Evolutionary conservation across 2,113 vertebrate genomes (phyloP).

Genomic region (Protobothrops flavoviridis): DNA sequence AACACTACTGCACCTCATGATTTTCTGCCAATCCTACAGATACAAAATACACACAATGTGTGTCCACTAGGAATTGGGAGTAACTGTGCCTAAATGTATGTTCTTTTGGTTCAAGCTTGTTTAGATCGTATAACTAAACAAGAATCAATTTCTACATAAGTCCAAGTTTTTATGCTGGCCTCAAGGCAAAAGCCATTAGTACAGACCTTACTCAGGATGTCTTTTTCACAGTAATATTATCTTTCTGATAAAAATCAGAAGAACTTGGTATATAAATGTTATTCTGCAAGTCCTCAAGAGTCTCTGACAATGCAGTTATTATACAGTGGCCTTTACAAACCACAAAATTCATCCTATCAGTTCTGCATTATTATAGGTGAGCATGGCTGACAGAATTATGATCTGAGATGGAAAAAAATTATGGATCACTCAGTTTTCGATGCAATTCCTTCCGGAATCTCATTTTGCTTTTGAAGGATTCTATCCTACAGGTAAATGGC

Average conservation of each 20-base stretch:
- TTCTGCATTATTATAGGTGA: neutral
- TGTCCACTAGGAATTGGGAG: neutral
- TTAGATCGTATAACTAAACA: neutral
- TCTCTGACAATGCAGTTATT: neutral
- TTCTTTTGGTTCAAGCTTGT: neutral
- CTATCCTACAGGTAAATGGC: neutral
- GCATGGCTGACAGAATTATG: neutral
- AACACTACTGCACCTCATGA: neutral
- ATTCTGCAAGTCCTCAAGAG: neutral
- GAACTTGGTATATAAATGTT: neutral
- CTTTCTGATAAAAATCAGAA: conserved; percentile 19
- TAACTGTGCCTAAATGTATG: neutral
- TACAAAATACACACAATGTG: neutral
- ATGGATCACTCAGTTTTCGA: neutral
- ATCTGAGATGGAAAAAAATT: neutral
- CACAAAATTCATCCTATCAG: neutral
- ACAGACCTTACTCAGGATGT: neutral
- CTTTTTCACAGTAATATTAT: conserved; percentile 24
- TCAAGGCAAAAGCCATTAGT: neutral
- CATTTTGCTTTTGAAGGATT: neutral
- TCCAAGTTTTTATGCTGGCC: neutral
- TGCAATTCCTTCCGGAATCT: neutral
- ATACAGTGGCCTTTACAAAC: neutral
- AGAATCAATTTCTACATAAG: neutral
- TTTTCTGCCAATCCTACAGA: neutral